Evolutionary conservation across 2,888 invertebrate genomes (phyloP).

Genomic region (Drosophila neotestacea): DNA sequence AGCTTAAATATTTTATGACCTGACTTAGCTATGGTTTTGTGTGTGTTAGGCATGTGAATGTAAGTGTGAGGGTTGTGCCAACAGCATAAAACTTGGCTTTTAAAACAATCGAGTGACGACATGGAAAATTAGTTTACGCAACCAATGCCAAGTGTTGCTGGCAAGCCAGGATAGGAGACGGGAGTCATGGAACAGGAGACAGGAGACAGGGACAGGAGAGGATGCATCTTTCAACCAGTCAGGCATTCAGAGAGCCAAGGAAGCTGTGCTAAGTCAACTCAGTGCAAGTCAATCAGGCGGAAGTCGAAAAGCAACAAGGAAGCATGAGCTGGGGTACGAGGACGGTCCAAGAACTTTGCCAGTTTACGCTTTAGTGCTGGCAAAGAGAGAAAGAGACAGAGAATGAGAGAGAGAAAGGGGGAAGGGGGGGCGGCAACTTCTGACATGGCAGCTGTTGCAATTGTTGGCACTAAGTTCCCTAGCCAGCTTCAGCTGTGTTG

Average conservation of each 20-base stretch:
- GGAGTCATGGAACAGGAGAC: background rate
- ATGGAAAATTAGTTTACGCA: conserved; percentile 82
- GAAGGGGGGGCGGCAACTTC: conserved; percentile 68
- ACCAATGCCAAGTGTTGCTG: conserved; percentile 66
- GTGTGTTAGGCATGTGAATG: conserved; percentile 7
- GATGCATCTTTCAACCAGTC: conserved; percentile 34
- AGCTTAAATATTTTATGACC: conserved; percentile 65
- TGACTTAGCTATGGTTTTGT: background rate
- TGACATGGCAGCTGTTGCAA: conserved; percentile 78
- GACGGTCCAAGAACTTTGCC: conserved; percentile 60
- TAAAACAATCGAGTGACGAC: conserved; percentile 82
- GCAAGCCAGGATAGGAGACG: conserved; percentile 6
- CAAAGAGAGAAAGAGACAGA: too few relatives aligned
- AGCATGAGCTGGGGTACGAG: conserved; percentile 10
- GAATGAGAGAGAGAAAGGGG: background rate
- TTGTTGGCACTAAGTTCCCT: conserved; percentile 75
- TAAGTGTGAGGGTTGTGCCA: conserved; percentile 38
- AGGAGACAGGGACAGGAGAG: background rate
- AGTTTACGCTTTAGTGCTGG: conserved; percentile 47
- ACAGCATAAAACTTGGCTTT: conserved; percentile 66
- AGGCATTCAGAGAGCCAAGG: conserved; percentile 27
- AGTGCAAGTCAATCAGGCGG: conserved; percentile 80
- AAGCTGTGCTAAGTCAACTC: conserved; percentile 80
- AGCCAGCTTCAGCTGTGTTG: conserved; percentile 29
- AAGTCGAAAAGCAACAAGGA: conserved; percentile 61